Evolutionary conservation across 2,113 vertebrate genomes (phyloP).

Genomic region (Cynopterus brachyotis): DNA sequence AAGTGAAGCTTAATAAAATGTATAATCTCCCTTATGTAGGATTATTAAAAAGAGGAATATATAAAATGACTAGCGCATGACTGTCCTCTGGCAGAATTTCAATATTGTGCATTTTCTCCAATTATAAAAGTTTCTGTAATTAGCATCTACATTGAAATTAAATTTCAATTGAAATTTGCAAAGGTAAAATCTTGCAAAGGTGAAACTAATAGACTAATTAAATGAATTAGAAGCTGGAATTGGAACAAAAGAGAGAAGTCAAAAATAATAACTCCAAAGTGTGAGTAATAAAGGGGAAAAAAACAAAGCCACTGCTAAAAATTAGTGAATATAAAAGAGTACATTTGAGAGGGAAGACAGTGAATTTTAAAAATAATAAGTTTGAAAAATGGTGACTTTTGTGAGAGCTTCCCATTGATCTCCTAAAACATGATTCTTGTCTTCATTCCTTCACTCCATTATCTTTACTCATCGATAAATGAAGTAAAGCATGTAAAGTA

Average conservation of each 20-base stretch:
- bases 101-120: neutral
- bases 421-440: neutral
- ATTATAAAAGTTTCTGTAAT: neutral
- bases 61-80: neutral
- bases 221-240: slow-evolving; percentile 45
- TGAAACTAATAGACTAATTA: slow-evolving; percentile 37
- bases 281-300: neutral
- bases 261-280: slow-evolving; percentile 31
- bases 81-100: neutral
- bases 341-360: neutral
- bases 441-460: neutral
- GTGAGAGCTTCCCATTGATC: neutral
- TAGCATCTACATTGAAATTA: neutral
- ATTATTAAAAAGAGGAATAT: neutral
- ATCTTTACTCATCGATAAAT: neutral
- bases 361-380: neutral
- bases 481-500: neutral
- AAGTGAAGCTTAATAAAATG: neutral
- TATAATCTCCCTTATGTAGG: neutral
- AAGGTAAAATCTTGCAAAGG: slow-evolving; percentile 20
- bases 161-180: slow-evolving; percentile 34
- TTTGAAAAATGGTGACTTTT: neutral
- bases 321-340: neutral
- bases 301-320: neutral
- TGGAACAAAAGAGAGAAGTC: neutral